Evolutionary conservation across 2,113 vertebrate genomes (phyloP).

Genomic region (Solea senegalensis): DNA sequence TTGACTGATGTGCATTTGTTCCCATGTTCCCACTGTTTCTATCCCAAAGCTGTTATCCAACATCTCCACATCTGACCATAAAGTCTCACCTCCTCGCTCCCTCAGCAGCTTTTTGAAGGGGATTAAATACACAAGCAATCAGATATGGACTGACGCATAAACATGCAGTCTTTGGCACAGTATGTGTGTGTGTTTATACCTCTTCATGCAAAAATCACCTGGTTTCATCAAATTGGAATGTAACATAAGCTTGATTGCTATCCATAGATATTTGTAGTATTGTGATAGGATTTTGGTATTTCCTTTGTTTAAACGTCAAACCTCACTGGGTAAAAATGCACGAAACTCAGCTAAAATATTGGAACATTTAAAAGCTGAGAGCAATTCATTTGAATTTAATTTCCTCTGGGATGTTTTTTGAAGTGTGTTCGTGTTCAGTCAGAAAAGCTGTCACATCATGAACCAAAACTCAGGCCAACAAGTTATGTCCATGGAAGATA

Average conservation of each 20-base stretch:
- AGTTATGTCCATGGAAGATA: slow-evolving; percentile 21
- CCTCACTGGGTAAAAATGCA: neutral
- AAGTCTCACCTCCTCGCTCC: slow-evolving; percentile 29
- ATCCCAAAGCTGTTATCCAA: slow-evolving; percentile 28
- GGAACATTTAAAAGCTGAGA: neutral
- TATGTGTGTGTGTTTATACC: neutral
- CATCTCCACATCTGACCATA: slow-evolving; percentile 27
- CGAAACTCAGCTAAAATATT: slow-evolving; percentile 3
- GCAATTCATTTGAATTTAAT: slow-evolving; percentile 38
- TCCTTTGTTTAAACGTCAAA: slow-evolving; percentile 30
- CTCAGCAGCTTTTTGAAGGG: neutral
- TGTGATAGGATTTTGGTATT: slow-evolving; percentile 21
- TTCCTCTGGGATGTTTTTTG: slow-evolving; percentile 35
- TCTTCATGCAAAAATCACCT: slow-evolving; percentile 36
- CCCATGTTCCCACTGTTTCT: neutral
- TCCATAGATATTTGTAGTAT: slow-evolving; percentile 33
- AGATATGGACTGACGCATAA: slow-evolving; percentile 11
- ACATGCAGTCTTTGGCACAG: slow-evolving; percentile 2
- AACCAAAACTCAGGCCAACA: slow-evolving; percentile 29
- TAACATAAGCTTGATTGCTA: slow-evolving; percentile 28
- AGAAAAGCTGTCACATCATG: slow-evolving; percentile 22
- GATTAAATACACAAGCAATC: slow-evolving; percentile 41
- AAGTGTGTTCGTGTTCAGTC: slow-evolving; percentile 11
- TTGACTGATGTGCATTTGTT: neutral
- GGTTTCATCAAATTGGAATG: slow-evolving; percentile 40